Percentiles rank a stretch among this genome's conserved stretches.
These are phyloP conservation scores for Tribolium castaneum DNA, from an alignment of 1,140 invertebrate genomes.

Conservation along the genomic window DNA sequence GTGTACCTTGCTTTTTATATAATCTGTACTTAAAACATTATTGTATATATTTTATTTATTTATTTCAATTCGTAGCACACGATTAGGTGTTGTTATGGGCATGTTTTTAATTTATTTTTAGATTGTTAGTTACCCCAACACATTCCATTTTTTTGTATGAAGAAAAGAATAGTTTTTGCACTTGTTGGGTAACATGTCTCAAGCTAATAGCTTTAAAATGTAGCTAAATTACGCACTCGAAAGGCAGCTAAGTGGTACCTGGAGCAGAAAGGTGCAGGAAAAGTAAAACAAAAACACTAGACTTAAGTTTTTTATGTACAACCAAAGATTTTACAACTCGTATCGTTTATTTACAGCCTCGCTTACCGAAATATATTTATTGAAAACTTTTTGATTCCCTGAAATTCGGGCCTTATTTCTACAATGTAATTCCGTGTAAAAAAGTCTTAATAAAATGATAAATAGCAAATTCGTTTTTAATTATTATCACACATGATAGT, in stretches of 20 bases:
- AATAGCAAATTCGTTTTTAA: background rate
- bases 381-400: slow-evolving; percentile 22
- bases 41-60: slow-evolving; percentile 32
- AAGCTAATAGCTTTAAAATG: slow-evolving; percentile 27
- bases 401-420: slow-evolving; percentile 24
- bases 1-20: slow-evolving; percentile 38
- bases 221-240: slow-evolving; percentile 1
- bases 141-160: background rate
- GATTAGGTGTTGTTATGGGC: slow-evolving; percentile 15
- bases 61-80: background rate
- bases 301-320: background rate
- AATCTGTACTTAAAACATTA: slow-evolving; percentile 13
- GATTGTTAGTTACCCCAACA: background rate
- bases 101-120: slow-evolving; percentile 10
- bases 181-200: slow-evolving; percentile 10
- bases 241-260: background rate
- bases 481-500: slow-evolving; percentile 66
- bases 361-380: slow-evolving; percentile 22
- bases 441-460: slow-evolving; percentile 9
- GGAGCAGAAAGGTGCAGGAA: background rate
- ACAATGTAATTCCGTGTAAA: slow-evolving; percentile 21
- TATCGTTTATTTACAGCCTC: slow-evolving; percentile 21
- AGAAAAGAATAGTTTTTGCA: background rate
- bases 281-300: background rate
- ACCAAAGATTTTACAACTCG: slow-evolving; percentile 14